Evolutionary conservation across 2,888 invertebrate genomes (phyloP), one percentile per base, ranked within the genome.

Genomic region (Alentia gelatinosa): DNA sequence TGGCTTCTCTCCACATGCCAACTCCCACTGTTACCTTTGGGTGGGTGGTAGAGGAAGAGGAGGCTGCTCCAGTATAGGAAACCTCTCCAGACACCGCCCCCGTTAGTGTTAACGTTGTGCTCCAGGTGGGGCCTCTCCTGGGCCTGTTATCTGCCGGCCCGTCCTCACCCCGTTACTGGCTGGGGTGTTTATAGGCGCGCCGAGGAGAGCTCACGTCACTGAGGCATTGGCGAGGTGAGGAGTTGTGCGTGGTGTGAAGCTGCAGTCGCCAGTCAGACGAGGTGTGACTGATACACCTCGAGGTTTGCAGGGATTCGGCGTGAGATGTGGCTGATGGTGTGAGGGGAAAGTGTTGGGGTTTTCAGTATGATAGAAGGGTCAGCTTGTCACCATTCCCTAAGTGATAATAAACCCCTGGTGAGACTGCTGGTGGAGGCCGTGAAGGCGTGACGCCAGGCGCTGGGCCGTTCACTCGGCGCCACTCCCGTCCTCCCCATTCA

Each of bases 151-250:
- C 56, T 56, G 56, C n/a, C 23, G n/a, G n/a, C 23, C 56, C 56
- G 74, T 74, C 74, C 74, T 74, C 74, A 33, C 74, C 74, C 74
- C 26, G 74, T 33, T 26, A 26, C 74, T 74, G 74, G n/a, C 74
- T 15, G 74, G 74, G 74, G n/a, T 26, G n/a, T 74, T 74, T 30
- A 30, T 30, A 33, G 4, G 26, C n/a, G 74, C 74, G 74, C 30
- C n/a, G 74, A 74, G 74, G 33, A 74, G 74, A 12, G 74, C 4
- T 26, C 30, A 12, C 26, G 74, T 33, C 74, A 33, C 74, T 74
- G 74, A 33, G 74, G 74, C 30, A 30, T 15, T 74, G 26, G 33
- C 30, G n/a, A 30, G 33, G 74, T 74, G n/a, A n/a, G n/a, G n/a
- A n/a, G n/a, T n/a, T n/a, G n/a, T n/a, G n/a, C n/a, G n/a, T n/a